Evolutionary conservation across 2,113 vertebrate genomes (phyloP), one percentile per base, ranked within the genome.

Genomic region (Pteruthius melanotis): DNA sequence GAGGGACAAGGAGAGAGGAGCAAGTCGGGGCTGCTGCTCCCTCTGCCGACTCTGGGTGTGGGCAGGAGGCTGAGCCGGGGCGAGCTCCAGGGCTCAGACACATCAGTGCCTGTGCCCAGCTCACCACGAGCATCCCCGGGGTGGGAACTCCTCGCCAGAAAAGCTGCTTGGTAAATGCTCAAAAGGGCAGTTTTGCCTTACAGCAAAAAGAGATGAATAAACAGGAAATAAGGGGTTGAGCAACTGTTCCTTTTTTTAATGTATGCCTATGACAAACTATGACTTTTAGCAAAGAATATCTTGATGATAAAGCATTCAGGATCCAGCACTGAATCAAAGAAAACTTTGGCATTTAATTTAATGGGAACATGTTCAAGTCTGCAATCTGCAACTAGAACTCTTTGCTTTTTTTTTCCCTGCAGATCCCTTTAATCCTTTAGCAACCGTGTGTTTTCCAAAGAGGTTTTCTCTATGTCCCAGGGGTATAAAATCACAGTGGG

Each of bases 401-500:
- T 75, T 57, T 42, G 28, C 17, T 31, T 56, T 68, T 63, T 49
- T 63, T 63, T 5, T 4, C 15, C 42, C 33, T 30, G 68, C 56
- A 88, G 79, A 40, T 92, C 76, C 53, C 61, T 93, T 90, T 96
- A 94, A 96, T 96, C 88, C 93, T 90, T 78, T 49, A 89, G 90
- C 65, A 93, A 82, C 44, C 21, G 15, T 37, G 71, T 40, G 17
- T 94, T 92, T 92, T 96, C 86, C 60, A 90, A 78, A 79, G 94
- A 92, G 65, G 60, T 93, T 92, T 94, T 97, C 76, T 84, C 4
- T 47, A 5, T 68, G 77, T 93, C 89, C 89, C 8, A 0, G 6
- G 79, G 72, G 91, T 70, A 68, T 78, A 93, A 95, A 96, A 81
- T 78, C 94, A 93, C 93, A 94, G 84, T 82, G 92, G 88, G 80